These are phyloP conservation scores for Hymenopus coronatus DNA, from an alignment of 2,888 invertebrate genomes.

Conservation along the genomic window DNA sequence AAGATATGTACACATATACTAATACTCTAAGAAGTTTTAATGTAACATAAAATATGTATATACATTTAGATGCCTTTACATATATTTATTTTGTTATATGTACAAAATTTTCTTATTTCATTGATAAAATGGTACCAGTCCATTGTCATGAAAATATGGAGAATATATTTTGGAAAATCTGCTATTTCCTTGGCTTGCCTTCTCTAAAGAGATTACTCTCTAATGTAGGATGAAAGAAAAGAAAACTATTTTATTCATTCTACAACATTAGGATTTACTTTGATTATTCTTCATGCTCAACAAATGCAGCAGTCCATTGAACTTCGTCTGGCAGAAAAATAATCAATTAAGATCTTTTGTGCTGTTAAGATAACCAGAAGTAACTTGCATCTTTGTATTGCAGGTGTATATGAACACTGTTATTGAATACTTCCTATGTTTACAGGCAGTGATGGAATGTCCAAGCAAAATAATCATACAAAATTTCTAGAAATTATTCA, in stretches of 20 bases:
- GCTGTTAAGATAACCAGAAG: too few relatives aligned
- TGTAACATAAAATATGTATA: not conserved
- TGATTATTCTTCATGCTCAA: not conserved
- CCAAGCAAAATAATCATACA: too few relatives aligned
- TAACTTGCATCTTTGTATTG: too few relatives aligned
- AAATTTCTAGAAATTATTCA: too few relatives aligned
- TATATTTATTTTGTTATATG: not conserved
- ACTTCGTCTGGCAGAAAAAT: not conserved
- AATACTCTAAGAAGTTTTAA: not conserved
- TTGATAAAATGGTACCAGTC: not conserved
- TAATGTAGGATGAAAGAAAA: not conserved
- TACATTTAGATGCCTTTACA: slow-evolving; percentile 13
- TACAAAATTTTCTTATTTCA: not conserved
- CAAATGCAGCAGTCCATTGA: not conserved
- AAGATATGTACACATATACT: slow-evolving; percentile 6
- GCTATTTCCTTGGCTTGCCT: not conserved
- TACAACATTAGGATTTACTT: not conserved
- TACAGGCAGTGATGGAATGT: too few relatives aligned
- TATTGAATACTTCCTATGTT: too few relatives aligned
- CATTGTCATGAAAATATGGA: not conserved
- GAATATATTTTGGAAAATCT: not conserved
- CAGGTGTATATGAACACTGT: too few relatives aligned
- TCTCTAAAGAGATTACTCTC: not conserved
- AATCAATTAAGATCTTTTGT: too few relatives aligned
- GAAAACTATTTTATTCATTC: not conserved